A percentile compares a stretch with the other conserved stretches of the same genome.
phyloP scores from a whole-genome alignment of 2,113 vertebrate genomes.

The Xenopus borealis region DNA sequence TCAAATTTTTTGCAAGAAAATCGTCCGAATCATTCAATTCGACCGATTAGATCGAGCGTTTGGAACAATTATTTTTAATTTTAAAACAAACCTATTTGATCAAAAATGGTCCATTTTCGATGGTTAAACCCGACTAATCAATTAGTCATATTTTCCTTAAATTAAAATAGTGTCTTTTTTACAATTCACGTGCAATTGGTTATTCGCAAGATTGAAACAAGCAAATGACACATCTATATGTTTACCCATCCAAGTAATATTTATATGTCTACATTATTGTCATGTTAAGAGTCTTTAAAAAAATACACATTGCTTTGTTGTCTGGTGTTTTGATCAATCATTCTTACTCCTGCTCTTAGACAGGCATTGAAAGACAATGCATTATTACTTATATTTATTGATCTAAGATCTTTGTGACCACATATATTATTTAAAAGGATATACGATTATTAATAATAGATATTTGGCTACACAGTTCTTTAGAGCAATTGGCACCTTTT shows the following conservation, averaged over 20 bases:
- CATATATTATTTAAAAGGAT: conserved; percentile 45
- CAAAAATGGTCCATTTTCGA: too few relatives aligned
- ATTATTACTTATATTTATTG: conserved; percentile 46
- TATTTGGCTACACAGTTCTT: conserved; percentile 48
- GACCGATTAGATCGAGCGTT: too few relatives aligned
- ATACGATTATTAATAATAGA: conserved; percentile 53
- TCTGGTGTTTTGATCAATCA: conserved; percentile 33
- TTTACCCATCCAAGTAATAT: background rate
- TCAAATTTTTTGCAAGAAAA: too few relatives aligned
- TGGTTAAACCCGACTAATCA: too few relatives aligned
- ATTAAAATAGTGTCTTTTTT: too few relatives aligned
- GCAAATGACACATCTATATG: too few relatives aligned
- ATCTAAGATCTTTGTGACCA: conserved; percentile 44
- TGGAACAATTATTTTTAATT: too few relatives aligned
- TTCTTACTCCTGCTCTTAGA: conserved; percentile 27
- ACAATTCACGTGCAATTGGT: too few relatives aligned
- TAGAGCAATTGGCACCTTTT: conserved; percentile 47
- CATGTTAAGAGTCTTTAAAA: background rate
- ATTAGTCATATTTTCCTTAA: too few relatives aligned
- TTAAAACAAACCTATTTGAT: too few relatives aligned
- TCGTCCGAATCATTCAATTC: too few relatives aligned
- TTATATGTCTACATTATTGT: conserved; percentile 15
- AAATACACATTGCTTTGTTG: conserved; percentile 6
- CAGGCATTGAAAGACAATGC: conserved; percentile 32
- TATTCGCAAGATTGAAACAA: too few relatives aligned